Evolutionary conservation across 2,113 vertebrate species (phyloP).

Genomic region (Saimiri boliviensis): DNA sequence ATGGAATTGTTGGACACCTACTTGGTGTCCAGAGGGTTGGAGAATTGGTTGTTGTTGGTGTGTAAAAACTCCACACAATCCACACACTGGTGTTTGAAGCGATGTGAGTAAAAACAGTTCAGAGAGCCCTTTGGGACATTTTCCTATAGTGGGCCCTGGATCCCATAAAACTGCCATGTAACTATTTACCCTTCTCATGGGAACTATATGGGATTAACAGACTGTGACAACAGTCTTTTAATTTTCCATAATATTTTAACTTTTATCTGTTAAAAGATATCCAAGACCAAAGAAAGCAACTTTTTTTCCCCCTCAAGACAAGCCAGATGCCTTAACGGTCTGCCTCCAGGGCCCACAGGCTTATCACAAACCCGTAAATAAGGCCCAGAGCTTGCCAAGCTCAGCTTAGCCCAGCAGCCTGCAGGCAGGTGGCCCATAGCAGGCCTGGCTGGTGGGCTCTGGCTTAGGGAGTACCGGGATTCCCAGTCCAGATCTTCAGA

Average conservation of each 20-base stretch:
- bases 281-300: slow-evolving; percentile 58
- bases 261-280: slow-evolving; percentile 66
- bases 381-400: not conserved
- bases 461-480: not conserved
- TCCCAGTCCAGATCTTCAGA: not conserved
- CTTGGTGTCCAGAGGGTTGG: not conserved
- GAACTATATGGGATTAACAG: slow-evolving; percentile 69
- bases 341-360: not conserved
- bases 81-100: not conserved
- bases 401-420: not conserved
- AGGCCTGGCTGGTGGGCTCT: not conserved
- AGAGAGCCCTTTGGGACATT: slow-evolving; percentile 13
- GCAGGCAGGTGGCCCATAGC: not conserved
- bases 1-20: not conserved
- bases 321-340: slow-evolving; percentile 61
- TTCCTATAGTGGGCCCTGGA: not conserved
- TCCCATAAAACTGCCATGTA: slow-evolving; percentile 55
- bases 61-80: not conserved
- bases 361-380: slow-evolving; percentile 19
- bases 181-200: slow-evolving; percentile 65
- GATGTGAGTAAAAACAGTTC: not conserved
- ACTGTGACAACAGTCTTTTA: slow-evolving; percentile 67
- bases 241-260: slow-evolving; percentile 71
- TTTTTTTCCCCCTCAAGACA: not conserved
- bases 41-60: not conserved